These are phyloP conservation scores for Clarias macrocephalus DNA, from an alignment of 2,113 vertebrate species.

Conservation along the genomic window DNA sequence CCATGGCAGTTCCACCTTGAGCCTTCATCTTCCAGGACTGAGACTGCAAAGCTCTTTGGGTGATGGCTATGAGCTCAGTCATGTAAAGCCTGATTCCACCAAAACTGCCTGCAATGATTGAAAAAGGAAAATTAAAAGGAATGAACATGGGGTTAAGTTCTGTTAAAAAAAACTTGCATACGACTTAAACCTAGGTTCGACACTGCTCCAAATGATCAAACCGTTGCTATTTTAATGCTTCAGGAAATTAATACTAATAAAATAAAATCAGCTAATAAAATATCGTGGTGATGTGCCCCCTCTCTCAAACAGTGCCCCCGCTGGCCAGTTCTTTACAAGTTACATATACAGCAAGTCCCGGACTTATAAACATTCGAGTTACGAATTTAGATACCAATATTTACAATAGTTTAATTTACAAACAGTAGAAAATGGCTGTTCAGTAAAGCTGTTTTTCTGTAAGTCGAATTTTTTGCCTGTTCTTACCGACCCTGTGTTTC, in stretches of 20 bases:
- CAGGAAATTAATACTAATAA: not conserved
- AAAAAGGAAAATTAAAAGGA: not conserved
- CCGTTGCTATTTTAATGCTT: too few species aligned
- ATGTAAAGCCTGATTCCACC: conserved; percentile 94
- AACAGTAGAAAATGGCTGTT: too few species aligned
- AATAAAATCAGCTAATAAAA: not conserved
- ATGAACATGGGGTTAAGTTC: not conserved
- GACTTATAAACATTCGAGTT: too few species aligned
- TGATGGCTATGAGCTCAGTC: conserved; percentile 89
- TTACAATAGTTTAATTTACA: too few species aligned
- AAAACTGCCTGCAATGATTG: conserved; percentile 78
- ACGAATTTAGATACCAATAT: too few species aligned
- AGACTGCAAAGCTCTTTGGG: conserved; percentile 93
- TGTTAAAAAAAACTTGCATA: not conserved
- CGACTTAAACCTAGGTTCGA: not conserved
- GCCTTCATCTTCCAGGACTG: conserved; percentile 99
- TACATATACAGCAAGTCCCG: too few species aligned
- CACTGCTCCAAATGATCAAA: not conserved
- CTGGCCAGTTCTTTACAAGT: not conserved
- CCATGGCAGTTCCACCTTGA: conserved; percentile 94
- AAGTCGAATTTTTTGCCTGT: too few species aligned
- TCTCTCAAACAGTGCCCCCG: not conserved
- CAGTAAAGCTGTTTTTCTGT: too few species aligned
- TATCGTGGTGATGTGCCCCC: not conserved
- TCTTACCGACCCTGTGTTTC: too few species aligned